These are phyloP conservation scores for Xylota segnis DNA, from an alignment of 2,888 invertebrate species.

Conservation along the genomic window DNA sequence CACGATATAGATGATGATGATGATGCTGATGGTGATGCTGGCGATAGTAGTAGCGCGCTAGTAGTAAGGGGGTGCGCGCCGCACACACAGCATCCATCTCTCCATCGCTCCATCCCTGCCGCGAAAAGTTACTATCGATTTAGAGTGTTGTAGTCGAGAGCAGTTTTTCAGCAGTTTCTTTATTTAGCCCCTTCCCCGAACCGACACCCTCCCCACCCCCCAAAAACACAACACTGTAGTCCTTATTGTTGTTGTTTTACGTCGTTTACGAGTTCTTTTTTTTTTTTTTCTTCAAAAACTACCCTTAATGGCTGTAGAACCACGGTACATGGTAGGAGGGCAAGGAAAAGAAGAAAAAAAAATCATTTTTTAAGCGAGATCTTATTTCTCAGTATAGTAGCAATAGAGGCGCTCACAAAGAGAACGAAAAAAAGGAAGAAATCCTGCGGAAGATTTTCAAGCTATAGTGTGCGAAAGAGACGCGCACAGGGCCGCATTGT, in stretches of 20 bases:
- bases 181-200: slow-evolving; percentile 37
- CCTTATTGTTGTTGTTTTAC: slow-evolving; percentile 57
- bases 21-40: slow-evolving; percentile 32
- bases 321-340: slow-evolving; percentile 19
- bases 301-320: slow-evolving; percentile 73
- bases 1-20: slow-evolving; percentile 66
- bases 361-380: slow-evolving; percentile 70
- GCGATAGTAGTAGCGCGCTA: background rate
- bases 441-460: slow-evolving; percentile 42
- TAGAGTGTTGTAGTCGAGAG: slow-evolving; percentile 72
- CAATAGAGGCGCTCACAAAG: slow-evolving; percentile 50
- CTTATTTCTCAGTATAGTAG: slow-evolving; percentile 44
- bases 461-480: slow-evolving; percentile 55
- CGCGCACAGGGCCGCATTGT: slow-evolving; percentile 64
- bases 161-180: slow-evolving; percentile 74
- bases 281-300: slow-evolving; percentile 71
- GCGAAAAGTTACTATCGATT: slow-evolving; percentile 75
- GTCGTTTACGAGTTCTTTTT: slow-evolving; percentile 48
- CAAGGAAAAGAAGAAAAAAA: background rate
- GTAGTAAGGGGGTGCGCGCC: slow-evolving; percentile 48
- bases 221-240: slow-evolving; percentile 21
- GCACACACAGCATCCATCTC: slow-evolving; percentile 49
- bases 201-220: too few species aligned
- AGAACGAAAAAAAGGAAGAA: slow-evolving; percentile 39
- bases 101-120: slow-evolving; percentile 41